Evolutionary conservation across 2,797 vertebrate species (phyloP).

Genomic region (Pseudochromis fuscus): DNA sequence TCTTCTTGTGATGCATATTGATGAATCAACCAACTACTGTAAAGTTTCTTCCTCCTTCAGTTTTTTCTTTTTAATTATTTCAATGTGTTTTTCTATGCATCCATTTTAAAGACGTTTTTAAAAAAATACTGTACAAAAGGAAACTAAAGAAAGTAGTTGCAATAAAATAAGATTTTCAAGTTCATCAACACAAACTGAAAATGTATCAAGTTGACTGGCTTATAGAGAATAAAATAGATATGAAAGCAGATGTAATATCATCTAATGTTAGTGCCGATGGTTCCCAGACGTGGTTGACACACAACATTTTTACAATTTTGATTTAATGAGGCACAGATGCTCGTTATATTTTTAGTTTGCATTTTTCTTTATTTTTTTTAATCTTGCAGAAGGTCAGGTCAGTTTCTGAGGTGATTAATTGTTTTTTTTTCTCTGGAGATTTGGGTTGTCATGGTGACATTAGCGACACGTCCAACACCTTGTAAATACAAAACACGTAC

Average conservation of each 20-base stretch:
- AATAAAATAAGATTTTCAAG: not conserved
- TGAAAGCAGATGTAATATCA: too few species aligned
- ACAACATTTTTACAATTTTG: too few species aligned
- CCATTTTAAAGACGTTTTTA: not conserved
- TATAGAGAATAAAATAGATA: too few species aligned
- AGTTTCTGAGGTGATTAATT: not conserved
- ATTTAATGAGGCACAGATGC: too few species aligned
- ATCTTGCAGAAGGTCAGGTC: not conserved
- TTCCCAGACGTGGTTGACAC: too few species aligned
- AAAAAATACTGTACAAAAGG: not conserved
- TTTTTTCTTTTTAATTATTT: not conserved
- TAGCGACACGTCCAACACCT: not conserved
- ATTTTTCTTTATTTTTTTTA: not conserved
- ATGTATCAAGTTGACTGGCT: too few species aligned
- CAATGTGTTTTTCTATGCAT: too few species aligned
- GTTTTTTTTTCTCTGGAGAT: constrained; percentile 6
- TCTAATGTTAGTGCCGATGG: too few species aligned
- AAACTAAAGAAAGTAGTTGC: not conserved
- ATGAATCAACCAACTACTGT: not conserved
- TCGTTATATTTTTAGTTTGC: not conserved
- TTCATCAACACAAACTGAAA: too few species aligned
- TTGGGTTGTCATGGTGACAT: constrained; percentile 39
- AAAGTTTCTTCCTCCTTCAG: not conserved
- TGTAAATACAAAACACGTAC: not conserved
- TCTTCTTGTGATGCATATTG: too few species aligned